Evolutionary conservation across 1,140 invertebrate species (phyloP).

Genomic region (Ceratoteleas bidentatus): DNA sequence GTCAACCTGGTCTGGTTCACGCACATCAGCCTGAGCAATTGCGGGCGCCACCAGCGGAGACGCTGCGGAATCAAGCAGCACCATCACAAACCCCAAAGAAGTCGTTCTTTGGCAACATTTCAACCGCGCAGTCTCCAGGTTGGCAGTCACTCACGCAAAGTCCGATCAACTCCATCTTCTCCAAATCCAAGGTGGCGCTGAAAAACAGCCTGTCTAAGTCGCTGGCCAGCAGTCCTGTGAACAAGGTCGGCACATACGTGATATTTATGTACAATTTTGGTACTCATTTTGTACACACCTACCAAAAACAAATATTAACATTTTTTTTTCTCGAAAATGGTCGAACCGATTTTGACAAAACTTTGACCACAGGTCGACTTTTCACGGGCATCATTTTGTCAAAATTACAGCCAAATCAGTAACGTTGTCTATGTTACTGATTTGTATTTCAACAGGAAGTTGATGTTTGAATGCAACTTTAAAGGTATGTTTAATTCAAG

Average conservation of each 20-base stretch:
- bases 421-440: no score
- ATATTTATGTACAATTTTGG: no score
- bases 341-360: no score
- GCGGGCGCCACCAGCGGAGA: neutral
- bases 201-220: conserved; percentile 73
- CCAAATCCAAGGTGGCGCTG: conserved; percentile 66
- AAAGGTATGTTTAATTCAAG: conserved; percentile 28
- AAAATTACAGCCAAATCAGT: no score
- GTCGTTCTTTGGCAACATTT: conserved; percentile 31
- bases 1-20: neutral
- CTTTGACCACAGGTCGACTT: no score
- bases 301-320: no score
- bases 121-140: conserved; percentile 44
- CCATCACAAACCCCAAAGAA: conserved; percentile 11
- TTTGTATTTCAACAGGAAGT: no score
- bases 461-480: no score
- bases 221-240: conserved; percentile 70
- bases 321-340: no score
- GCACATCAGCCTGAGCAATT: neutral
- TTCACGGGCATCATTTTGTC: no score
- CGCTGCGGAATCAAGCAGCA: neutral
- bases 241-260: no score
- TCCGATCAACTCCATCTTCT: conserved; percentile 70
- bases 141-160: conserved; percentile 69
- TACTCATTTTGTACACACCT: no score